Evolutionary conservation across 2,888 invertebrate genomes (phyloP).

Genomic region (Acanthacorydalis orientalis): DNA sequence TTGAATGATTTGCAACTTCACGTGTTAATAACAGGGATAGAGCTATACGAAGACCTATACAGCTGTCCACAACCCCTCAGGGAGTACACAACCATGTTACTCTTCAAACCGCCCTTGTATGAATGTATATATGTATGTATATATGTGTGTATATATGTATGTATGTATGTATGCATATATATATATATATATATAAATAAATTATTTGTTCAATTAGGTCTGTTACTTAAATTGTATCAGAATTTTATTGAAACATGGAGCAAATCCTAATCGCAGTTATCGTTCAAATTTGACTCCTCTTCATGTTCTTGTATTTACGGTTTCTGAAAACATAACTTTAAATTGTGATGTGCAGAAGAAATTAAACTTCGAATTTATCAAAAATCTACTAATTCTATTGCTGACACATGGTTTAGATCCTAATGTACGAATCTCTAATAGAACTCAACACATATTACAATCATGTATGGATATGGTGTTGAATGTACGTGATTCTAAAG

Average conservation of each 20-base stretch:
- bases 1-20: too few species aligned
- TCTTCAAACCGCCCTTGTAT: too few species aligned
- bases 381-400: slow-evolving; percentile 44
- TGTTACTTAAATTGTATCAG: slow-evolving; percentile 55
- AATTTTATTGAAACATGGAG: slow-evolving; percentile 49
- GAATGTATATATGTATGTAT: too few species aligned
- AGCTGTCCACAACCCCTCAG: too few species aligned
- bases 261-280: slow-evolving; percentile 56
- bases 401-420: slow-evolving; percentile 52
- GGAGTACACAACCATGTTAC: too few species aligned
- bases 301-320: slow-evolving; percentile 52
- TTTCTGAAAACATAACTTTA: slow-evolving; percentile 50
- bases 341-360: slow-evolving; percentile 48
- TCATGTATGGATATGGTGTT: slow-evolving; percentile 53
- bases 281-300: slow-evolving; percentile 49
- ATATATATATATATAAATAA: too few species aligned
- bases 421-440: slow-evolving; percentile 36
- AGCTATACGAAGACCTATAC: too few species aligned
- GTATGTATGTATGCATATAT: too few species aligned
- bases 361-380: slow-evolving; percentile 50
- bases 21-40: too few species aligned
- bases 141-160: too few species aligned
- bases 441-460: slow-evolving; percentile 52
- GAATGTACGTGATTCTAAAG: slow-evolving; percentile 44
- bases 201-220: slow-evolving; percentile 28